Conservation (phyloP, 1,140 invertebrate species). For the Papilio glaucus region DNA sequence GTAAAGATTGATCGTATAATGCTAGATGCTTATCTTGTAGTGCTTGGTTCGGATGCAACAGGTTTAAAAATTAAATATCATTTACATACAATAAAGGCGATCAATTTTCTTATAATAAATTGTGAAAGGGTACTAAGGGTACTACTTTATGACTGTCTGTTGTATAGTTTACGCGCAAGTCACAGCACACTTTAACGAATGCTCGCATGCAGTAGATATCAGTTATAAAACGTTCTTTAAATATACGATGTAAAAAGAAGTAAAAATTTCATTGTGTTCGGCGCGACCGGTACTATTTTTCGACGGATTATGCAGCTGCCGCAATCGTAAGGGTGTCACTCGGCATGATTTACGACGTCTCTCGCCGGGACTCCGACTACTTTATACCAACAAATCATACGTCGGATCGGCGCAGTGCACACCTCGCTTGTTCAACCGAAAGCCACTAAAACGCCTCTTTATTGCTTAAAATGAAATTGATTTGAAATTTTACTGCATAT, state of each 20-base stretch:
- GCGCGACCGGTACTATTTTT: conserved; percentile 56
- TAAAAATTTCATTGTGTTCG: conserved; percentile 48
- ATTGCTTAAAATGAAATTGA: conserved; percentile 71
- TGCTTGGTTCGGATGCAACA: neutral
- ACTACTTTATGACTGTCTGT: conserved; percentile 2
- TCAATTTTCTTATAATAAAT: conserved; percentile 22
- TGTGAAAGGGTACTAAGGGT: neutral
- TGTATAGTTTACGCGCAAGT: conserved; percentile 22
- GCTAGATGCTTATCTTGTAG: neutral
- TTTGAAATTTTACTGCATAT: conserved; percentile 78
- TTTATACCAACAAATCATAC: conserved; percentile 70
- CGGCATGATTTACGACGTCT: conserved; percentile 70
- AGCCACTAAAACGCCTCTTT: conserved; percentile 65
- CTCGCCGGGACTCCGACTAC: conserved; percentile 68
- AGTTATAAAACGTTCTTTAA: conserved; percentile 32
- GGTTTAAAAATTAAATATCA: conserved; percentile 13
- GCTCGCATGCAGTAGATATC: conserved; percentile 19
- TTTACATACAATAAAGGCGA: conserved; percentile 12
- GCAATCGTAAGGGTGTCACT: conserved; percentile 68
- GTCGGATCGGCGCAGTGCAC: conserved; percentile 54
- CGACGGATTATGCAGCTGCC: conserved; percentile 64
- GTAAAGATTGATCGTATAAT: neutral
- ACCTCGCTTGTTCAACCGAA: conserved; percentile 62
- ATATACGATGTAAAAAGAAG: conserved; percentile 46
- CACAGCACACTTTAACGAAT: neutral